Percentiles rank a stretch among this genome's conserved stretches.
These are phyloP conservation scores for Platycercus adscitus DNA, from an alignment of 2,113 vertebrate genomes.

Conservation along the genomic window DNA sequence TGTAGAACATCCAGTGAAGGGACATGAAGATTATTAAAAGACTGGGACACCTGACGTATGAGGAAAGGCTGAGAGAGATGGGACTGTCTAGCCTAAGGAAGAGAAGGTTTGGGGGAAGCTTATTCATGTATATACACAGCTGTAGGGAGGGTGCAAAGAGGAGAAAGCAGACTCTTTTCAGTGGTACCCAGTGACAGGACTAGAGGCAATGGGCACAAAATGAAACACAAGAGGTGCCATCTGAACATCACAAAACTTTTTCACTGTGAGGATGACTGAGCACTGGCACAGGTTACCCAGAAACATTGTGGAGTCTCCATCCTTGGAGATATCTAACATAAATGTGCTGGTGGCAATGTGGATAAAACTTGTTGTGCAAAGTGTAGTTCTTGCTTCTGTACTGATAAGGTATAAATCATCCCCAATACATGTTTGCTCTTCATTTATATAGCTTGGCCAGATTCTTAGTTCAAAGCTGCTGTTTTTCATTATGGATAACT, in stretches of 20 bases:
- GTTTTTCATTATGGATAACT: background rate
- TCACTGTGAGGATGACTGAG: too few relatives aligned
- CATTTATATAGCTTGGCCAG: background rate
- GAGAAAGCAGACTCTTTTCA: background rate
- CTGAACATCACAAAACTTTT: background rate
- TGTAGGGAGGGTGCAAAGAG: background rate
- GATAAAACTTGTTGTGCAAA: background rate
- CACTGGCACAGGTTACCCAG: background rate
- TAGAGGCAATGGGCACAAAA: background rate
- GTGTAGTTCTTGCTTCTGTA: background rate
- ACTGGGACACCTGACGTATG: background rate
- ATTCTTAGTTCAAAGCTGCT: background rate
- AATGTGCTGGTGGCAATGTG: accelerated
- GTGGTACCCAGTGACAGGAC: background rate
- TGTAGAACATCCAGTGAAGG: background rate
- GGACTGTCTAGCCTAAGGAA: background rate
- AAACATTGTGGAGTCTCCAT: background rate
- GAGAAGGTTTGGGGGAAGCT: background rate
- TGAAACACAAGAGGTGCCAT: background rate
- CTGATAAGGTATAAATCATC: background rate
- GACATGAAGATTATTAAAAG: background rate
- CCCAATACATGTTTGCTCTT: background rate
- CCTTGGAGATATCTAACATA: background rate
- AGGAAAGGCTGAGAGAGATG: background rate
- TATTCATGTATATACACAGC: background rate